Base-by-base conservation (phyloP, 2,888 invertebrate genomes). In the Eristalinus aeneus region DNA sequence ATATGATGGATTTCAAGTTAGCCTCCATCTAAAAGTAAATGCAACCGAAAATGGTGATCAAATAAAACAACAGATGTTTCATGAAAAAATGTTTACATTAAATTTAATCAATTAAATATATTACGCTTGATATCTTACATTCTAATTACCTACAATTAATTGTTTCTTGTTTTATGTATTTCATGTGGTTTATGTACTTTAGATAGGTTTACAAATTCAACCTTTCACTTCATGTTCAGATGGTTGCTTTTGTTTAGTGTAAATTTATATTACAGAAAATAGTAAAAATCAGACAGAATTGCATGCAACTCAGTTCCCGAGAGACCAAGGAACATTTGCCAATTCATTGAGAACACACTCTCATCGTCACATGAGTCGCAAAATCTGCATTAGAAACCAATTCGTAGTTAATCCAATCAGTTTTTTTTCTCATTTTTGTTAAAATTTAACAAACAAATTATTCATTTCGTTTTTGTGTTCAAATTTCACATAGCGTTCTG, bases 91-190 rank as follows among this genome's bases (percentile, higher is more conserved):
- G 69, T 85, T 72, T 76, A 80, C 79, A 72, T 80, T 76, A 80
- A 58, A 68, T 80, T 80, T 83, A 77, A 39, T 73, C 73, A 56
- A 75, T 84, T 84, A 72, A 84, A 84, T 85, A 85, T 76, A 85
- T 68, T 76, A 85, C 46, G 75, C 31, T 72, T 34, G 61, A 78
- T 78, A 75, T 71, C 84, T 85, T 85, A 85, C 84, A 53, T 31
- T 27, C 84, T 85, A 85, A 36, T 80, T 71, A 72, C 72, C 84
- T 85, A 85, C 76, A 80, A 72, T 11, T 69, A 58, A 56, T 36
- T 67, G 16, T 36, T 67, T 60, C 39, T 64, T 31, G 53, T 53
- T 36, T 68, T 54, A 5, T 58, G 23, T 53, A 64, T 32, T 65
- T 56, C 64, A 54, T 64, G 61, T 61, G 68, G 53, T 34, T 31